Base-by-base conservation (phyloP, 2,888 invertebrate species). In the Synergus gifuensis region DNA sequence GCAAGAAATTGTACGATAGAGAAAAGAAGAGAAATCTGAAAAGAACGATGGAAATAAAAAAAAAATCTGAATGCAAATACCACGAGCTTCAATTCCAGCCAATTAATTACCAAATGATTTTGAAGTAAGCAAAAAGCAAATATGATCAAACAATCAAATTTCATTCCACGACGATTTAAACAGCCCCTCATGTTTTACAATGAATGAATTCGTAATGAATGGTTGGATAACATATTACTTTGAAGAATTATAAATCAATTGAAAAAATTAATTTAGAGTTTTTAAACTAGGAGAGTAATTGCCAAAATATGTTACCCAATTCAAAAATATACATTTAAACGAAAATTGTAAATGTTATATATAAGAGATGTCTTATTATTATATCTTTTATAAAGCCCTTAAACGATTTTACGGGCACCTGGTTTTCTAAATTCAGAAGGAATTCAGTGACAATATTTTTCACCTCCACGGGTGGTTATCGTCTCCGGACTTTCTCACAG, bases 41-140 rank as follows among this genome's bases (percentile, higher is more conserved):
- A 64, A 42, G n/a, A 14, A n/a, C 5, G n/a, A 66, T 28, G 2
- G 22, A 4, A 69, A 28, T 69, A 44, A 69, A 22, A 8, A 22
- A 8, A 69, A 69, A 28, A 28, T 14, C 11, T 18, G 18, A 66
- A 44, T 42, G 18, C 66, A 44, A 66, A 69, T 69, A 46, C 22
- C 22, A 12, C 8, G 46, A 22, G 16, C 67, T 22, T 46, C 2
- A 14, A 22, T 22, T 46, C 46, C 28, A 28, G 18, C 67, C 46
- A 46, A 46, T 69, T 69, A 69, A 46, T 69, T 69, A 46, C 46
- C 42, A 22, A 69, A 22, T 8, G 28, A 46, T 69, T 69, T 28
- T 16, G 18, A 46, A 69, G 44, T 69, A 69, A 69, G 67, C 16
- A 16, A 69, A 46, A 46, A 18, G 46, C 46, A 69, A 69, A 69